Conservation (phyloP, 2,888 invertebrate genomes). For the Leptinotarsa tumamoca region DNA sequence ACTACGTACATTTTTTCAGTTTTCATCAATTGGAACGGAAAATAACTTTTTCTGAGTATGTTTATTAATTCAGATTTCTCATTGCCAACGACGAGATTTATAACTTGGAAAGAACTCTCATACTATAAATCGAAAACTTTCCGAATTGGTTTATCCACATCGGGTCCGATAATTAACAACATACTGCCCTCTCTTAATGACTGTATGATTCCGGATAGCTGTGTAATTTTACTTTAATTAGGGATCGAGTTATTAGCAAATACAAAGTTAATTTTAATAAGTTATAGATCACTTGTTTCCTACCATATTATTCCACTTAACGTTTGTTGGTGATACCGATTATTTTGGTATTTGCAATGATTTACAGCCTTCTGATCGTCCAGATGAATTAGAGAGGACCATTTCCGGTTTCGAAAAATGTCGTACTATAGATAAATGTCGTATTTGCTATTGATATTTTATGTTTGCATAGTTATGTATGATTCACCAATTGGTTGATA, state of each 20-base stretch:
- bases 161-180: slow-evolving; percentile 44
- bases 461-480: too few species aligned
- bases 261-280: slow-evolving; percentile 48
- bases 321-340: slow-evolving; percentile 30
- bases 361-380: slow-evolving; percentile 28
- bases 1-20: too few species aligned
- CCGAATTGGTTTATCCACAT: slow-evolving; percentile 33
- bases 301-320: slow-evolving; percentile 31
- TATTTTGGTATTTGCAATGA: slow-evolving; percentile 44
- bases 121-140: slow-evolving; percentile 38
- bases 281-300: slow-evolving; percentile 45
- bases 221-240: slow-evolving; percentile 49
- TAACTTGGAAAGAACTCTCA: too few species aligned
- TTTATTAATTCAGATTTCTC: too few species aligned
- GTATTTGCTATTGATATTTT: too few species aligned
- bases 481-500: too few species aligned
- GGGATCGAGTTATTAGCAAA: slow-evolving; percentile 48
- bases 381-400: neutral
- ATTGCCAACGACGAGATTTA: too few species aligned
- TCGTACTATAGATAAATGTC: too few species aligned
- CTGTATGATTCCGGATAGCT: slow-evolving; percentile 46
- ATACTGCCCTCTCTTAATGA: slow-evolving; percentile 43
- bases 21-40: too few species aligned
- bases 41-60: too few species aligned
- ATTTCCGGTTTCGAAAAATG: neutral